Conservation (phyloP, 2,113 vertebrate species). For the Plecturocebus donacophilus region DNA sequence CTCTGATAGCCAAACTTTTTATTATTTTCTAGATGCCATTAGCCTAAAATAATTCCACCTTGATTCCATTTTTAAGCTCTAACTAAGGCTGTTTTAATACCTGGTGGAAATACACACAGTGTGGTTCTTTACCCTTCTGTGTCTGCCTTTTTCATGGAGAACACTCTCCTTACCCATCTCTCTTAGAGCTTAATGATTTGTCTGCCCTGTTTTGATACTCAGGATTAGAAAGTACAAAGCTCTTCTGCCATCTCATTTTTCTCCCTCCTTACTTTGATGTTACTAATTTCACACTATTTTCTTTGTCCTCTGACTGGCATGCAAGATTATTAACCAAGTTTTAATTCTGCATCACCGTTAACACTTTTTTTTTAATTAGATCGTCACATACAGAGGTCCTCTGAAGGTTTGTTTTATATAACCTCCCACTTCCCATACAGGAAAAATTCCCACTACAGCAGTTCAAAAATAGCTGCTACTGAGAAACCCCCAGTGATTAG, state of each 20-base stretch:
- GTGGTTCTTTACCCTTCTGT: not conserved
- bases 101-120: not conserved
- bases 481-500: not conserved
- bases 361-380: conserved; percentile 26
- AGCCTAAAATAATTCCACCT: conserved; percentile 29
- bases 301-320: not conserved
- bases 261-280: not conserved
- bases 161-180: not conserved
- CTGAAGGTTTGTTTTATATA: not conserved
- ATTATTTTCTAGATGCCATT: not conserved
- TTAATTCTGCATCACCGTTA: not conserved
- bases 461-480: not conserved
- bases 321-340: not conserved
- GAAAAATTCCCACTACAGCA: not conserved
- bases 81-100: not conserved
- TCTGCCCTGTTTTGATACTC: not conserved
- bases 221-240: not conserved
- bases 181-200: not conserved
- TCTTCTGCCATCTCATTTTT: not conserved
- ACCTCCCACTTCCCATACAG: not conserved
- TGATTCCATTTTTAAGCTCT: not conserved
- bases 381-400: not conserved
- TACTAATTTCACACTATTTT: not conserved
- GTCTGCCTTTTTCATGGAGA: not conserved
- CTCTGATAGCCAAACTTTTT: not conserved